phyloP scores from a whole-genome alignment of 2,797 vertebrate genomes.

The Mustela erminea region DNA sequence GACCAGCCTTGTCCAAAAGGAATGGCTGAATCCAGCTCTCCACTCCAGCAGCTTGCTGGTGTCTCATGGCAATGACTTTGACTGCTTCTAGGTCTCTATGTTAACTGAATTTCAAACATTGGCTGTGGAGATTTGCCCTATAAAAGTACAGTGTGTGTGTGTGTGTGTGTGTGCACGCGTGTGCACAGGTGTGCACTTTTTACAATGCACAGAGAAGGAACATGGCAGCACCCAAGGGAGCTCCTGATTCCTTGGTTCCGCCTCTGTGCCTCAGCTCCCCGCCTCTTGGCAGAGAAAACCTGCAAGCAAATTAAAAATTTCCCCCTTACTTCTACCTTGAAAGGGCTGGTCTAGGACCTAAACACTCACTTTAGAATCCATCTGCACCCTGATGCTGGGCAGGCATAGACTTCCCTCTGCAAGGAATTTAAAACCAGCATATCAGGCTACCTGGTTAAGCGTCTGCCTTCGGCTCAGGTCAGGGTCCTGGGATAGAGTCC shows the following conservation, averaged over 20 bases:
- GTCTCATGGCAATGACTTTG: accelerated
- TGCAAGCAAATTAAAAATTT: accelerated
- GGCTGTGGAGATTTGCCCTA: background rate
- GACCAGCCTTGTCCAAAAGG: background rate
- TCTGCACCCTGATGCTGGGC: accelerated
- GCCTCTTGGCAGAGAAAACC: no score
- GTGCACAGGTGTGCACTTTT: background rate
- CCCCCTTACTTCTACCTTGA: background rate
- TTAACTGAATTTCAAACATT: background rate
- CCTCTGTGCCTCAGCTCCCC: accelerated
- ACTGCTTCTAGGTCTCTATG: background rate
- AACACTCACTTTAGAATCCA: background rate
- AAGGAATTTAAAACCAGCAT: background rate
- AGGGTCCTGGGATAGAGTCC: no score
- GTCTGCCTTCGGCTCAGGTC: no score
- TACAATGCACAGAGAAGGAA: background rate
- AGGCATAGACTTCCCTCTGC: accelerated
- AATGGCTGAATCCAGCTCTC: accelerated
- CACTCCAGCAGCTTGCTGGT: accelerated
- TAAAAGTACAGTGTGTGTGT: background rate
- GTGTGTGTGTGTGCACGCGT: no score
- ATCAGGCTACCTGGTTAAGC: no score
- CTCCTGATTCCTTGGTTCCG: accelerated
- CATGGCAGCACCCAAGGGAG: background rate
- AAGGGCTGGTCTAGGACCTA: background rate